Evolutionary conservation across 2,113 vertebrate species (phyloP).

Genomic region (Phylloscopus trochiloides): DNA sequence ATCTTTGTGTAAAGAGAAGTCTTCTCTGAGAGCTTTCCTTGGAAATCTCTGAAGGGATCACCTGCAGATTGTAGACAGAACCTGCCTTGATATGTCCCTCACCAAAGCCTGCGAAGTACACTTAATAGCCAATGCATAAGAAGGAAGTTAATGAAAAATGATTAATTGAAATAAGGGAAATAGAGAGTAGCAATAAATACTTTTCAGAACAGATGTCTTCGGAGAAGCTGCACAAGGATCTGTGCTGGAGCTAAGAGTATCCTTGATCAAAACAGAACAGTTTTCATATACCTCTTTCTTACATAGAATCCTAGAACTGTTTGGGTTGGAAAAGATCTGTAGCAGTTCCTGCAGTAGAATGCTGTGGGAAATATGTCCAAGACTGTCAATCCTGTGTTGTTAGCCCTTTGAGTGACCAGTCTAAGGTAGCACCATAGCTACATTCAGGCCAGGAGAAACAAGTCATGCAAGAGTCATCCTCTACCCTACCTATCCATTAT

Average conservation of each 20-base stretch:
- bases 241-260: background rate
- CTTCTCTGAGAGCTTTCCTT: background rate
- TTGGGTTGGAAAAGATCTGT: background rate
- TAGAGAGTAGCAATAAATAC: background rate
- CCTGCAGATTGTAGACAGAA: background rate
- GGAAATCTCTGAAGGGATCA: background rate
- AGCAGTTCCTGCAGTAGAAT: background rate
- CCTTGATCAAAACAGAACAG: background rate
- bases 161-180: background rate
- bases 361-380: background rate
- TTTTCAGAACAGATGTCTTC: background rate
- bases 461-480: background rate
- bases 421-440: too few relatives aligned
- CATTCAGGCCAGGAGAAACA: background rate
- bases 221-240: background rate
- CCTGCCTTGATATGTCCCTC: background rate
- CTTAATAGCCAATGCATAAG: background rate
- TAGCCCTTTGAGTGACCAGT: background rate
- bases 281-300: background rate
- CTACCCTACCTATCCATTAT: background rate
- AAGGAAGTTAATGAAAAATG: background rate
- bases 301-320: background rate
- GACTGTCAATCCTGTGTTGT: accelerated
- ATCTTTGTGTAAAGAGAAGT: background rate
- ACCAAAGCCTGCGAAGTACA: background rate